Base-by-base conservation (phyloP, 2,113 vertebrate species). In the Anarrhichthys ocellatus region DNA sequence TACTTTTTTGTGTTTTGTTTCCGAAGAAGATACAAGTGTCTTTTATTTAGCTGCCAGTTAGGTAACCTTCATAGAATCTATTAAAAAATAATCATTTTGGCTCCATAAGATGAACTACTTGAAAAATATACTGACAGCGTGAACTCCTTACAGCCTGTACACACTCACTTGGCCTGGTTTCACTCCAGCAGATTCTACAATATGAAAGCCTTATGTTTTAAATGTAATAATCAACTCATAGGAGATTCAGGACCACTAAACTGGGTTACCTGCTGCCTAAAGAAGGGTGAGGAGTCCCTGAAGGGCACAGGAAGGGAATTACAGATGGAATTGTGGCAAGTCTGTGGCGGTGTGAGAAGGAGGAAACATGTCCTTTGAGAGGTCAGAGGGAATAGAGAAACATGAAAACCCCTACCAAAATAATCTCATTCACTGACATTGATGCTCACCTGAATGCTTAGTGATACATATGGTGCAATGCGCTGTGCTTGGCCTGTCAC, bases 231-330 rank as follows among this genome's bases (percentile, higher is more conserved):
- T 38, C 5, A 32, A 34, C 59, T 83, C 42, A 54, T 9, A 22
- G 20, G 69, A 74, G 29, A 76, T 76, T 79, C 20, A 59, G 62
- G 62, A 72, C 9, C 38, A 52, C 32, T 78, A 44, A 72, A 87
- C 36, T 72, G 58, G 73, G 77, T 73, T 64, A 77, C 69, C 36
- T 73, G 76, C 62, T 63, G 50, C 32, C 59, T 76, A 65, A 66
- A 75, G 29, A 34, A 78, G 69, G 22, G 85, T 54, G 58, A 78
- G 40, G 32, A 70, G n/a, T 78, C 56, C 52, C 65, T 46, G 17
- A 67, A 76, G 66, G 62, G 20, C 22, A 61, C 58, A 54, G 58
- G 1, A 32, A 54, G n/a, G 50, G 32, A 73, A 38, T 52, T 4
- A 24, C 27, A 58, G 46, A 48, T 15, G 50, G 34, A 54, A 52